Percentiles rank a stretch among this genome's conserved stretches.
phyloP scores from a whole-genome alignment of 1,140 invertebrate genomes.

The Coptotermes formosanus region DNA sequence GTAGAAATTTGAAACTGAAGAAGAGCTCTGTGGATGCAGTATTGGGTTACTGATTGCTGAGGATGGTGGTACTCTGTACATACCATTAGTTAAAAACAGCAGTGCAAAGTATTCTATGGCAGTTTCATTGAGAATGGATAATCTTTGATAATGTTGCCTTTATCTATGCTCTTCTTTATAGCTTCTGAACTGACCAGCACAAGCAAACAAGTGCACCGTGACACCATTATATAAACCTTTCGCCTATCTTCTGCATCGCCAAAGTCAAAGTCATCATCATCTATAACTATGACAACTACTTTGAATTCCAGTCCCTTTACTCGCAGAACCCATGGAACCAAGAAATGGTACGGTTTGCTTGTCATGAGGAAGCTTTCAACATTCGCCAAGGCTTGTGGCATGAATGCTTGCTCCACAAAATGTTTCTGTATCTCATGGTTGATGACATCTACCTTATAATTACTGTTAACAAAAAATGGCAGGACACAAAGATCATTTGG shows the following conservation, averaged over 20 bases:
- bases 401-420: constrained; percentile 44
- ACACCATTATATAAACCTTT: constrained; percentile 46
- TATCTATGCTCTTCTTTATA: constrained; percentile 40
- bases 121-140: constrained; percentile 38
- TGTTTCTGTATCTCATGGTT: constrained; percentile 42
- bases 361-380: constrained; percentile 43
- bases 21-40: too few species aligned
- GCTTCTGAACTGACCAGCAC: constrained; percentile 42
- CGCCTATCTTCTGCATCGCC: constrained; percentile 44
- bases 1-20: too few species aligned
- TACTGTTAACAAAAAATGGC: constrained; percentile 43
- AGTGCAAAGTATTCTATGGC: not conserved
- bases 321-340: constrained; percentile 44
- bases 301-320: constrained; percentile 48
- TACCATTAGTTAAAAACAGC: not conserved
- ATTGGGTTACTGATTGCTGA: too few species aligned
- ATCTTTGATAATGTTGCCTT: constrained; percentile 37
- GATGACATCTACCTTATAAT: constrained; percentile 39
- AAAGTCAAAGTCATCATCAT: constrained; percentile 45
- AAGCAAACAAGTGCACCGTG: constrained; percentile 45
- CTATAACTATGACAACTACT: constrained; percentile 45
- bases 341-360: constrained; percentile 42
- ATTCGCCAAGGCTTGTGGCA: constrained; percentile 41
- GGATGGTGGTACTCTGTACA: too few species aligned
- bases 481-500: constrained; percentile 45